Conservation (phyloP, 2,797 vertebrate species). For the Falco berigora region DNA sequence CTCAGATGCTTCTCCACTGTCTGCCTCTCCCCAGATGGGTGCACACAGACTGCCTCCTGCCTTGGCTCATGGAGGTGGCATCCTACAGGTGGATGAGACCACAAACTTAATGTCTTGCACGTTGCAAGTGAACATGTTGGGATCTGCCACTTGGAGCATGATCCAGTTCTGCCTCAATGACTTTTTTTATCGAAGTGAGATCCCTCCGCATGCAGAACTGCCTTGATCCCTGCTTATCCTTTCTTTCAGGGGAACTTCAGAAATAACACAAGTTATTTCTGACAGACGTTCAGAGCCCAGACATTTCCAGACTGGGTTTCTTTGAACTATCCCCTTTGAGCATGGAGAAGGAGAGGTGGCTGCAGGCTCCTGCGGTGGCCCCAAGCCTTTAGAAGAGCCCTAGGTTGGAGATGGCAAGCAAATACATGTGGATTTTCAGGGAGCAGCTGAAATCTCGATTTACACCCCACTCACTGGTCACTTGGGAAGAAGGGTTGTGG, state of each 20-base stretch:
- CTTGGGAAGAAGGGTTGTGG: background rate
- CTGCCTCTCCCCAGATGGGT: background rate
- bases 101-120: fast-evolving
- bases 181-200: background rate
- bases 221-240: background rate
- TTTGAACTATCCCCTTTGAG: background rate
- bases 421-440: background rate
- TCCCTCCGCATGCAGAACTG: background rate
- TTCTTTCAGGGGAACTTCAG: background rate
- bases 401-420: fast-evolving
- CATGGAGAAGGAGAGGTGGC: background rate
- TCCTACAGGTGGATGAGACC: background rate
- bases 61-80: background rate
- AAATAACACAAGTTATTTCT: background rate
- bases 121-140: background rate
- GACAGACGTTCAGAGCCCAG: background rate
- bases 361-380: background rate
- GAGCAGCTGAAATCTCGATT: background rate
- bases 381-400: background rate
- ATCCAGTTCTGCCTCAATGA: background rate
- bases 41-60: background rate
- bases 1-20: background rate
- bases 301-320: background rate
- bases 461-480: background rate
- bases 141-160: background rate